Conservation (phyloP, 2,797 vertebrate species). For the Florisuga fusca region DNA sequence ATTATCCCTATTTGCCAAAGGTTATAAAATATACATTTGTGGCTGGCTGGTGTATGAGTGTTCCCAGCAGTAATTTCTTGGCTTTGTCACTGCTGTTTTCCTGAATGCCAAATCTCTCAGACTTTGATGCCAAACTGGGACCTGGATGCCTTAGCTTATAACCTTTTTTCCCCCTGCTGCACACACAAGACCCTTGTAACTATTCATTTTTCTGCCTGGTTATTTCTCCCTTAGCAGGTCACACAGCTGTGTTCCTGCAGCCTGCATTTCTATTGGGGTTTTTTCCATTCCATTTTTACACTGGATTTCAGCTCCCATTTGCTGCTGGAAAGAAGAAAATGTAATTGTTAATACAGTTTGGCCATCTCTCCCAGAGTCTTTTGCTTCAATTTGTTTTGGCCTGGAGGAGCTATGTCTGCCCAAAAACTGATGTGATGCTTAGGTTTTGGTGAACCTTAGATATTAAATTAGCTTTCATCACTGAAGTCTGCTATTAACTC, state of each 20-base stretch:
- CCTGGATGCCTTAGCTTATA: neutral
- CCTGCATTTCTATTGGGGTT: accelerated
- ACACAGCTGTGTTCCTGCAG: neutral
- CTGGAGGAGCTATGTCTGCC: neutral
- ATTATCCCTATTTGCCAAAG: neutral
- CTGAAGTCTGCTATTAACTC: neutral
- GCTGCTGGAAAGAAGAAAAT: neutral
- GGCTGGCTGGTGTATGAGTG: neutral
- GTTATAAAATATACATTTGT: neutral
- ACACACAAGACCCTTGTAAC: neutral
- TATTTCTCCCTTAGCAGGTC: neutral
- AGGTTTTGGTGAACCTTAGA: neutral
- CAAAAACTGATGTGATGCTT: neutral
- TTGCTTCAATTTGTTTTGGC: neutral
- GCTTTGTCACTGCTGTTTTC: neutral
- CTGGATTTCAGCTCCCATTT: neutral
- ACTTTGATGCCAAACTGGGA: neutral
- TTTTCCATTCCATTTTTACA: accelerated
- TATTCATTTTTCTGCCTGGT: neutral
- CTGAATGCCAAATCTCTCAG: neutral
- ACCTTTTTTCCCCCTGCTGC: too few relatives aligned
- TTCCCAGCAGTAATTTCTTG: neutral
- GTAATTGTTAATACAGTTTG: neutral
- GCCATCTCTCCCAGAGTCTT: neutral
- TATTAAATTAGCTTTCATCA: neutral